Base-by-base conservation (phyloP, 2,113 vertebrate genomes). In the Cheirogaleus medius region DNA sequence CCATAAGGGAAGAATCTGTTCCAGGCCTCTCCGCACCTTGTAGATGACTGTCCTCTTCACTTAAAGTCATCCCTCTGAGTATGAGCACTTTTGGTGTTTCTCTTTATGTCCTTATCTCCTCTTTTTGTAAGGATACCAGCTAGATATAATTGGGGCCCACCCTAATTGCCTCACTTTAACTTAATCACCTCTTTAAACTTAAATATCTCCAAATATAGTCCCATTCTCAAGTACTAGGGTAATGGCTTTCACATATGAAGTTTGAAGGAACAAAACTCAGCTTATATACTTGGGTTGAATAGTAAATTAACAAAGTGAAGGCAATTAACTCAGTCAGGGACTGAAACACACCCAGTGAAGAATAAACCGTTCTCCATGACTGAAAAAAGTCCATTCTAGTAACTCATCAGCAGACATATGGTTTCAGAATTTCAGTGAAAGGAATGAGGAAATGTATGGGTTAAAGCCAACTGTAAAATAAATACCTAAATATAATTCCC, bases 381-480 rank as follows among this genome's bases (percentile, higher is more conserved):
- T 49, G 27, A 86, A 49, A 95, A 82, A 6, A 84, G 9, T 39
- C 27, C 56, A 89, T 49, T 95, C 37, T 63, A 84, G n/a, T 39
- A 11, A 85, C 10, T 52, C 8, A 89, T 42, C 47, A 42, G 42
- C 9, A 69, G 84, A 20, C 7, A 69, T 76, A 68, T 6, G 8
- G 37, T 76, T 91, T 56, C 32, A 74, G 39, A 47, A 87, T 87
- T 87, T 87, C 68, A 94, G 32, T 66, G 29, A 58, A 58, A 63
- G 29, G 29, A 69, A 87, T 69, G 8, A 76, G 8, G 58, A 13
- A 66, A 58, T 23, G 1, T n/a, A 47, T 34, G 42, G 8, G 39
- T 83, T 94, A 85, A 54, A 64, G 23, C 15, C 68, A 91, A 91
- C n/a, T 77, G 9, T 85, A 82, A 74, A 47, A 90, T 80, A 87